Evolutionary conservation across 2,113 vertebrate genomes (phyloP).

Genomic region (Halcyon malimbica): DNA sequence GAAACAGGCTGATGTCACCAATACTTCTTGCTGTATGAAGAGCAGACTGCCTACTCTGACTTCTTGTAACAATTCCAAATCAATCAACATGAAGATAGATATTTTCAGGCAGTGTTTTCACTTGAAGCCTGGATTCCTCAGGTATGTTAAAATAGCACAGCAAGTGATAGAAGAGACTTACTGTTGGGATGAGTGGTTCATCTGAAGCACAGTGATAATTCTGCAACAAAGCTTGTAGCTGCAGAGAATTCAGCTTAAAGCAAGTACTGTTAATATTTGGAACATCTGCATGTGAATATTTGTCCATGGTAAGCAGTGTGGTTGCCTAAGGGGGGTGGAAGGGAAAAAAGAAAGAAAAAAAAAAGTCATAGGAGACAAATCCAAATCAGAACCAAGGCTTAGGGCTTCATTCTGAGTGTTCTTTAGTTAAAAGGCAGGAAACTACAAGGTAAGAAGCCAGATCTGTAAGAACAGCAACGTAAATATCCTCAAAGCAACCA

Average conservation of each 20-base stretch:
- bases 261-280: constrained; percentile 95
- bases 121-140: not conserved
- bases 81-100: not conserved
- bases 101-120: not conserved
- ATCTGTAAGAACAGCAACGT: not conserved
- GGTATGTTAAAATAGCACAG: not conserved
- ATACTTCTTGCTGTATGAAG: not conserved
- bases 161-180: constrained; percentile 63
- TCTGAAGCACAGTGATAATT: constrained; percentile 98
- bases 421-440: not conserved
- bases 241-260: constrained; percentile 97
- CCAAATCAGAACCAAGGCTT: not conserved
- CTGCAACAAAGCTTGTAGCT: constrained; percentile 91
- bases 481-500: not conserved
- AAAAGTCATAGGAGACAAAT: not conserved
- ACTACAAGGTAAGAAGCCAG: not conserved
- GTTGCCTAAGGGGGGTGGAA: constrained; percentile 81
- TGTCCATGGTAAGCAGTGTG: constrained; percentile 97
- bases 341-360: not conserved
- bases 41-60: not conserved
- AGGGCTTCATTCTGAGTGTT: not conserved
- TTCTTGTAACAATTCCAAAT: not conserved
- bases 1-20: not conserved
- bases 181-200: constrained; percentile 94
- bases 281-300: constrained; percentile 92